Conservation (phyloP, 2,797 vertebrate genomes). For the Darevskia nairensis region DNA sequence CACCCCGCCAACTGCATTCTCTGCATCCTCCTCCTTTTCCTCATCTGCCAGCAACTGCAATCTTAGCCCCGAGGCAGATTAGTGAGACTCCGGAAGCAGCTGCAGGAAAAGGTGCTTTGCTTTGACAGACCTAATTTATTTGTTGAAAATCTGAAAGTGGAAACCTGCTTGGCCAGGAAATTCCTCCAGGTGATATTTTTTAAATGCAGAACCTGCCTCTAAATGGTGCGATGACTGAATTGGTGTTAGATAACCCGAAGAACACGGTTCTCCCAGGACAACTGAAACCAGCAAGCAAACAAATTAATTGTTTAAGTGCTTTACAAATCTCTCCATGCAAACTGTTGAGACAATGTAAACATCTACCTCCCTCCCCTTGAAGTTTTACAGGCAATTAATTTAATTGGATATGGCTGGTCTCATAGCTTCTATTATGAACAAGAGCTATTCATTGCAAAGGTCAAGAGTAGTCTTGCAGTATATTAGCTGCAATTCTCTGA, state of each 20-base stretch:
- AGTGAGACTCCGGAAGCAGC: background rate
- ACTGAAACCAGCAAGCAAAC: background rate
- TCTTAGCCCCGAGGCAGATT: background rate
- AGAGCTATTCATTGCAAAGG: slow-evolving; percentile 18
- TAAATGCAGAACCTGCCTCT: background rate
- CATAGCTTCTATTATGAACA: slow-evolving; percentile 20
- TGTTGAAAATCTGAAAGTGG: background rate
- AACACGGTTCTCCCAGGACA: background rate
- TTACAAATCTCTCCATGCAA: background rate
- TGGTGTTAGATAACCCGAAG: background rate
- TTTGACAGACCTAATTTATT: background rate
- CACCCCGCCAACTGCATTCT: too few relatives aligned
- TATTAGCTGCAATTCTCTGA: slow-evolving; percentile 40
- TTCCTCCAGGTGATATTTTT: background rate
- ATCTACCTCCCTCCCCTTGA: background rate
- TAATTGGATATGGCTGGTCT: slow-evolving; percentile 42
- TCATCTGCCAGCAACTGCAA: too few relatives aligned
- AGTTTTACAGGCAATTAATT: slow-evolving; percentile 32
- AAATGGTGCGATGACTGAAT: background rate
- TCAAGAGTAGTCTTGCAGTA: slow-evolving; percentile 15
- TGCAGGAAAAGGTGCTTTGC: background rate
- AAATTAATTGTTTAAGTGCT: slow-evolving; percentile 27
- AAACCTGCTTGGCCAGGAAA: background rate
- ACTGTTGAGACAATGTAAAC: slow-evolving; percentile 29
- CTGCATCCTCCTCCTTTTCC: too few relatives aligned